A percentile compares a stretch with the other conserved stretches of the same genome.
Evolutionary conservation across 2,888 invertebrate genomes (phyloP).

Genomic region (Heliconius charithonia): DNA sequence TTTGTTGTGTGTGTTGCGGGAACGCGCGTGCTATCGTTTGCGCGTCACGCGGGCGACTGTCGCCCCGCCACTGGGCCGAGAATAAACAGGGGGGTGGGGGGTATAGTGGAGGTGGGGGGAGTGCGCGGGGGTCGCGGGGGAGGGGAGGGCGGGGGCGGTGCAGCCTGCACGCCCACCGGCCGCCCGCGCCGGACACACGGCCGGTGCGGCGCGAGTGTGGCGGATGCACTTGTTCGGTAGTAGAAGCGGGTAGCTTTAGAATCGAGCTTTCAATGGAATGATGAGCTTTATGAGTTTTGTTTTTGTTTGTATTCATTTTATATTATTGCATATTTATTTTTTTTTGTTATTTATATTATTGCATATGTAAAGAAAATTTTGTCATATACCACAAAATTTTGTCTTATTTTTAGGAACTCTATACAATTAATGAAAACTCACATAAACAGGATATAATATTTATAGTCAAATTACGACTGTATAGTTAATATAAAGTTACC

Average conservation of each 20-base stretch:
- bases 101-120: constrained; percentile 61
- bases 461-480: too few species aligned
- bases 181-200: constrained; percentile 57
- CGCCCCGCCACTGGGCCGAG: constrained; percentile 77
- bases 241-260: background rate
- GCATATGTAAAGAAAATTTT: too few species aligned
- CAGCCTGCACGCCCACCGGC: constrained; percentile 81
- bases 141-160: constrained; percentile 58
- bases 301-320: too few species aligned
- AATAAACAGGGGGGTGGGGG: constrained; percentile 75
- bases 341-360: too few species aligned
- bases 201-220: constrained; percentile 43
- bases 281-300: background rate
- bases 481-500: background rate
- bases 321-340: too few species aligned
- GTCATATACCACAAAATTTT: too few species aligned
- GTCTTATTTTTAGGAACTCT: background rate
- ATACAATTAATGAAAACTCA: background rate
- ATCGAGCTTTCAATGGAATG: background rate
- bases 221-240: constrained; percentile 41
- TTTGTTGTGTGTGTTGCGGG: constrained; percentile 47
- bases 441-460: background rate
- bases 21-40: constrained; percentile 71
- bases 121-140: constrained; percentile 53
- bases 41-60: constrained; percentile 82